Evolutionary conservation across 2,888 invertebrate genomes (phyloP), one percentile per base, ranked within the genome.

Genomic region (Zele albiditarsus): DNA sequence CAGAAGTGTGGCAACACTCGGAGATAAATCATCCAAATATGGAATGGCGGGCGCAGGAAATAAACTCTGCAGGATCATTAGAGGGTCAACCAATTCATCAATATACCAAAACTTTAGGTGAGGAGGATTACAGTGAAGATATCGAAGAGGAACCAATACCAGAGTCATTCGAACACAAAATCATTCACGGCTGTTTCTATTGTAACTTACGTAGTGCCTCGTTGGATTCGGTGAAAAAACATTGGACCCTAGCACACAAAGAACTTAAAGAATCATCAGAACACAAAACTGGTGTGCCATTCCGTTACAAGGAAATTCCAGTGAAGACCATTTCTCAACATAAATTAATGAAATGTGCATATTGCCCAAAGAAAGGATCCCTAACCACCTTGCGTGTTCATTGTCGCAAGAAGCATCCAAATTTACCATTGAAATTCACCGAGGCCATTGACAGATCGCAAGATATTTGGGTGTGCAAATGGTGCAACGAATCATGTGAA

Each of bases 401-500:
- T 68, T 82, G 82, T 3, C 78, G 77, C 0, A 80, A 83, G 20
- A 83, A 84, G 53, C 85, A 85, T 27, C 77, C 82, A 1, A 75
- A 74, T 1, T 79, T 84, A 33, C 77, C 81, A 0, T 77, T 84
- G 0, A 81, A 83, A 33, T 80, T 85, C 10, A 75, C 81, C 5
- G 80, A 84, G 20, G 81, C 82, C 23, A 73, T 80, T 1, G 72
- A 75, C 42, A 31, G 23, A 60, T 20, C 66, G 5, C 72, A 68
- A 2, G 82, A 82, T 4, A 81, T 80, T 16, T 88, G 87, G 86
- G 71, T 87, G 42, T 85, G 89, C 72, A 81, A 86, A 72, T 83
- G 87, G 88, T 86, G 89, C 78, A 75, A 86, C 8, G 88, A 88
- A 65, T 81, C 85, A 1, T 89, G 88, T 71, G 82, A 86, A 0